Conservation (phyloP, 2,797 vertebrate species). For the Thaleichthys pacificus region DNA sequence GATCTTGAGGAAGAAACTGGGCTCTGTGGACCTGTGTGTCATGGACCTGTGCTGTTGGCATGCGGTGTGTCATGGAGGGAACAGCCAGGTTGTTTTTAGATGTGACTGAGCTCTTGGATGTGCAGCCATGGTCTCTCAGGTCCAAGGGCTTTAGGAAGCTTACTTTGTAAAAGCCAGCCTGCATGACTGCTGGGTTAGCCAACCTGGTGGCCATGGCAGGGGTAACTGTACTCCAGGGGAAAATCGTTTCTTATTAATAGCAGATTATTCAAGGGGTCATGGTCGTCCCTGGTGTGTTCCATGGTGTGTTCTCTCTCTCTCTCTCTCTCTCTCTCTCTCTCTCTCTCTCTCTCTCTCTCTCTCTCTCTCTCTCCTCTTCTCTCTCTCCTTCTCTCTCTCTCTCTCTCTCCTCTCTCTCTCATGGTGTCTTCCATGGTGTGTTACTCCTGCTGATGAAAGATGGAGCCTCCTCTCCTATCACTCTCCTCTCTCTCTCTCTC, state of each 20-base stretch:
- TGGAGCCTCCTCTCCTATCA: background rate
- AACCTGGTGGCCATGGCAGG: constrained; percentile 6
- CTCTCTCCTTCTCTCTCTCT: background rate
- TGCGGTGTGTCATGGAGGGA: background rate
- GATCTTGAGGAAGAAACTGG: background rate
- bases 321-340: background rate
- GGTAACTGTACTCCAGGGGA: constrained; percentile 37
- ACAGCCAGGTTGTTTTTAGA: constrained; percentile 3
- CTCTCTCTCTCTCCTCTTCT: background rate
- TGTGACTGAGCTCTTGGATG: background rate
- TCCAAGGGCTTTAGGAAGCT: constrained; percentile 5
- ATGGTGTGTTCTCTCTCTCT: background rate
- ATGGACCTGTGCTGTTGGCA: background rate
- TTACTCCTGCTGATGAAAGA: too few relatives aligned
- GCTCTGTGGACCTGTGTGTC: background rate
- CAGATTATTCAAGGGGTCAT: constrained; percentile 21
- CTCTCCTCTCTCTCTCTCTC: background rate
- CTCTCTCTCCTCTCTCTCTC: background rate
- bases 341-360: background rate
- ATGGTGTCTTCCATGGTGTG: constrained; percentile 1
- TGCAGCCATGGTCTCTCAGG: background rate
- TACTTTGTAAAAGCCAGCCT: constrained; percentile 3
- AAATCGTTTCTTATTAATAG: constrained; percentile 49
- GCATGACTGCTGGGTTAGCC: constrained; percentile 17
- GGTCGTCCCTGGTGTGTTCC: constrained; percentile 12